Conservation (phyloP, 1,140 invertebrate genomes). For the Heliconius himera region DNA sequence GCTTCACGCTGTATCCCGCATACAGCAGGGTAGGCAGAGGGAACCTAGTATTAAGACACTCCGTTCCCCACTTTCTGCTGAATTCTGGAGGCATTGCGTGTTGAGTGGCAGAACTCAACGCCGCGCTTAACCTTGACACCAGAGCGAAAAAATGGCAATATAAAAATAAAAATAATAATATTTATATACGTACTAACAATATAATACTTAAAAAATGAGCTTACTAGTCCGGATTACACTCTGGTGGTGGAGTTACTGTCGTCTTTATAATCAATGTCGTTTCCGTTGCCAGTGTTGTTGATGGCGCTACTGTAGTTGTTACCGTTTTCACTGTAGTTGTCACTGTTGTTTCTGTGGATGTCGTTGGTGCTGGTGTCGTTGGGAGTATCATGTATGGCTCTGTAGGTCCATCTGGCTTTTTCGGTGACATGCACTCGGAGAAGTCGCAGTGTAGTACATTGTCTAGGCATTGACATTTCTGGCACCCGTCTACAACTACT, state of each 20-base stretch:
- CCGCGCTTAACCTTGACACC: too few species aligned
- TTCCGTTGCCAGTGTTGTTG: constrained; percentile 17
- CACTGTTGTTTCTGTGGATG: constrained; percentile 26
- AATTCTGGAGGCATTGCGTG: too few species aligned
- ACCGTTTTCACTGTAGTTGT: constrained; percentile 36
- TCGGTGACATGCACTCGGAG: constrained; percentile 69
- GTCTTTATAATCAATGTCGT: constrained; percentile 49
- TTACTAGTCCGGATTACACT: constrained; percentile 66
- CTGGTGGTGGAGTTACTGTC: constrained; percentile 66
- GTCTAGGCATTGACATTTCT: constrained; percentile 89
- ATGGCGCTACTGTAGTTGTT: constrained; percentile 7
- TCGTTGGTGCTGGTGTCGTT: constrained; percentile 31
- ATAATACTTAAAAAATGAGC: constrained; percentile 19
- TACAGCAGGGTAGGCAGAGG: too few species aligned
- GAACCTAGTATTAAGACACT: too few species aligned
- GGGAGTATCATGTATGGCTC: constrained; percentile 39
- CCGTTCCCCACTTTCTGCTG: too few species aligned
- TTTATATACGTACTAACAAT: background rate
- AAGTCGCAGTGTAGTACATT: constrained; percentile 87
- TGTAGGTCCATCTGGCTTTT: constrained; percentile 1
- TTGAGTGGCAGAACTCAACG: too few species aligned
- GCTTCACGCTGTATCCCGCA: too few species aligned
- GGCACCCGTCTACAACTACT: constrained; percentile 83
- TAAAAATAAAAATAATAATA: too few species aligned
- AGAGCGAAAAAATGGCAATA: too few species aligned